phyloP scores from a whole-genome alignment of 1,140 invertebrate species.

The Nasonia longicornis region DNA sequence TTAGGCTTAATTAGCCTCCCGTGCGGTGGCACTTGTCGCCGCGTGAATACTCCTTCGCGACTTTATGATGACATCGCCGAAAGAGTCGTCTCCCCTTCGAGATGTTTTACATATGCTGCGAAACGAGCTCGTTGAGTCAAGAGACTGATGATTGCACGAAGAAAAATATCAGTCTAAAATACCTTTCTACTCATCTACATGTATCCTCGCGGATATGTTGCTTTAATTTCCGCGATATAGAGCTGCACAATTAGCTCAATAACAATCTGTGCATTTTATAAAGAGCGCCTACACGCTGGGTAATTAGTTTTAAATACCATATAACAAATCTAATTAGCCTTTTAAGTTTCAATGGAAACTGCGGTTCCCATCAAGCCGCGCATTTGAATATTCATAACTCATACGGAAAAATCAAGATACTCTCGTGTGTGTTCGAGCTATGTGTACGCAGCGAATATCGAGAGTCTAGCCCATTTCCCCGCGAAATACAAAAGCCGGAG shows the following conservation, averaged over 20 bases:
- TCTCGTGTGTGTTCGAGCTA: background rate
- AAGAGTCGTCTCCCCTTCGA: background rate
- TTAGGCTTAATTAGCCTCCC: constrained; percentile 61
- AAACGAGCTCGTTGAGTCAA: background rate
- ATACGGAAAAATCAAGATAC: background rate
- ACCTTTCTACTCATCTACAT: too few species aligned
- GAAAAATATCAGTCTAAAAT: too few species aligned
- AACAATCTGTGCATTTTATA: background rate
- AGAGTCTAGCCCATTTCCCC: background rate
- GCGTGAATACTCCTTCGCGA: constrained; percentile 34
- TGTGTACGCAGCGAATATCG: too few species aligned
- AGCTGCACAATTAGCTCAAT: background rate
- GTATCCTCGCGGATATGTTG: background rate
- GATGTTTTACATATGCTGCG: background rate
- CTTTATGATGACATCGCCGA: constrained; percentile 24
- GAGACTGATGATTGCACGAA: too few species aligned
- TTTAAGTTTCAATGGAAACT: constrained; percentile 13
- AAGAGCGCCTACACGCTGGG: background rate
- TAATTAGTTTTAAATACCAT: constrained; percentile 21
- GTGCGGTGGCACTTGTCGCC: constrained; percentile 37
- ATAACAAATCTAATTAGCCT: constrained; percentile 33
- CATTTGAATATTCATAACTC: constrained; percentile 21
- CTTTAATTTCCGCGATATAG: background rate
- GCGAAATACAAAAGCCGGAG: constrained; percentile 43
- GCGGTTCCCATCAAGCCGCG: background rate